Evolutionary conservation across 2,888 invertebrate genomes (phyloP), one percentile per base, ranked within the genome.

Genomic region (Steinernema scapterisci): DNA sequence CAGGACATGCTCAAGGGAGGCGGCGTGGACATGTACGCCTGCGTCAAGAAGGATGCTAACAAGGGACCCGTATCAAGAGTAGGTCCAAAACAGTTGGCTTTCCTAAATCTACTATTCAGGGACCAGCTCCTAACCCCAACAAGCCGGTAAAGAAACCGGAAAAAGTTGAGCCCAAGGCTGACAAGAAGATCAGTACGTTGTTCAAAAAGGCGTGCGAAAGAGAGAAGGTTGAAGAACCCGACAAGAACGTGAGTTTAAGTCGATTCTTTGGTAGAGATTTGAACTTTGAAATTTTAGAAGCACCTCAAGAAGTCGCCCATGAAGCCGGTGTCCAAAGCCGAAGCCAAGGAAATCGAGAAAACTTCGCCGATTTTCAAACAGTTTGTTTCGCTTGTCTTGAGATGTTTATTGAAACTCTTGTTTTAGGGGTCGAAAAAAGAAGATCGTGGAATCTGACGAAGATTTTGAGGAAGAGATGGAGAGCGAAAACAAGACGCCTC

Each of bases 171-270:
- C 21, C 23, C 25, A 71, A 71, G 38, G 44, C 46, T 19, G 71
- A 31, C 13, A 45, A 51, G 31, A 71, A 71, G 71, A 71, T 71
- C 31, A 23, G 16, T 1, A 48, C 71, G 25, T 11, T 71, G 45
- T 71, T 71, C 48, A 27, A 21, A 6, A 71, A 71, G 31, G 71
- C 71, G 7, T 48, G 46, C 13, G 71, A 16, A 13, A 13, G 48
- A 2, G 48, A 71, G 51, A 71, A 71, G 48, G n/a, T 23, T n/a
- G 63, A 63, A n/a, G 63, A 63, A 31, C 63, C 63, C 19, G 63
- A 63, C n/a, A 63, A 63, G 31, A 63, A 63, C 19, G 63, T 63
- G 16, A 63, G 63, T 63, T 31, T 31, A 16, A 16, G 2, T 1
- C 1, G 38, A 1, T 9, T 63, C 11, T 63, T 31, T 7, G 54